A percentile compares a stretch with the other conserved stretches of the same genome.
Conservation (phyloP, 2,113 vertebrate genomes). For the Actinemys pallida region DNA sequence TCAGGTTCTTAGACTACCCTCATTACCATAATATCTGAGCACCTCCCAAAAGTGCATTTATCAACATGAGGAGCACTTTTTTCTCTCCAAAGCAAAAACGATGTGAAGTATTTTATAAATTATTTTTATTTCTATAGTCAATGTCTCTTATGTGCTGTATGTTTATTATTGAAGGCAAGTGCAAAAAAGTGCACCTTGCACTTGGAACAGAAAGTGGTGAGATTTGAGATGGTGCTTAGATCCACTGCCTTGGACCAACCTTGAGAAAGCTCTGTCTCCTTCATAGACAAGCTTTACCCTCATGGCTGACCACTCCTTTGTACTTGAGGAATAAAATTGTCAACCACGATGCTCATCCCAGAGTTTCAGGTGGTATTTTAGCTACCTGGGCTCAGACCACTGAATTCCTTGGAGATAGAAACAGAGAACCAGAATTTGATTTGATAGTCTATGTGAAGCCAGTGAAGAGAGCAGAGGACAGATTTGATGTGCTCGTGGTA, state of each 20-base stretch:
- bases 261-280: neutral
- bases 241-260: neutral
- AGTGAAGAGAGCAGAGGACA: neutral
- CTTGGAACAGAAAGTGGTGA: neutral
- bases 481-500: neutral
- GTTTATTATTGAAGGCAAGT: neutral
- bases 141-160: accelerated
- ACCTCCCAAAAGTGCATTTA: neutral
- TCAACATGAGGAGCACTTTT: neutral
- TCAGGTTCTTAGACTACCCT: neutral
- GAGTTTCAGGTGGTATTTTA: neutral
- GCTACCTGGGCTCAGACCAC: neutral
- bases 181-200: no score
- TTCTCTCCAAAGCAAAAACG: neutral
- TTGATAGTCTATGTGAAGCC: neutral
- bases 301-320: neutral
- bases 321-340: neutral
- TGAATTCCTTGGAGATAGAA: neutral
- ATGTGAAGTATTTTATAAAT: neutral
- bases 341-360: neutral
- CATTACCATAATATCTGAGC: neutral
- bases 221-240: neutral
- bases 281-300: neutral
- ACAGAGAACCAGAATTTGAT: neutral
- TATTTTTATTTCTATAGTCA: neutral